Evolutionary conservation across 1,140 invertebrate genomes (phyloP).

Genomic region (Drosophila teissieri): DNA sequence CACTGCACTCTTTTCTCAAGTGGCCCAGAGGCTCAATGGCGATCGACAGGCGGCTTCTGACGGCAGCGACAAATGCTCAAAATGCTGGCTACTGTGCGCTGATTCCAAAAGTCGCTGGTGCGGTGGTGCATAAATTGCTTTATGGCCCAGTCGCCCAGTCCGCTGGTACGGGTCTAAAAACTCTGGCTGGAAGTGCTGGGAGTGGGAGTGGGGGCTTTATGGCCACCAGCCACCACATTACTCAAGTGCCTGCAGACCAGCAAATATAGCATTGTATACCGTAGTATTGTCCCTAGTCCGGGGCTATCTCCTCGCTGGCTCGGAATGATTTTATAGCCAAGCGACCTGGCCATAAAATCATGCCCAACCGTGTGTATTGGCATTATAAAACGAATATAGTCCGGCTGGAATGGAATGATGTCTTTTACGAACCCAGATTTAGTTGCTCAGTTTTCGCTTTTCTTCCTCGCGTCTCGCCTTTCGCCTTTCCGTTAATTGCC

Average conservation of each 20-base stretch:
- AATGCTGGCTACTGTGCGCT: conserved; percentile 67
- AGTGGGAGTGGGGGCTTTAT: conserved; percentile 66
- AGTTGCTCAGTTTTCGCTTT: conserved; percentile 56
- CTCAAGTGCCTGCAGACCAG: conserved; percentile 69
- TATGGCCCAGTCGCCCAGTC: conserved; percentile 55
- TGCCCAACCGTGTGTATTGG: conserved; percentile 66
- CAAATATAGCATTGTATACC: not conserved
- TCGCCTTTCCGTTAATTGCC: conserved; percentile 74
- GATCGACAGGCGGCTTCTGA: conserved; percentile 35
- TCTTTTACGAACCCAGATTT: conserved; percentile 61
- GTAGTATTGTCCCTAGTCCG: conserved; percentile 22
- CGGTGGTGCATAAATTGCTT: conserved; percentile 76
- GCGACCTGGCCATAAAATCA: conserved; percentile 70
- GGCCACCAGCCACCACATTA: conserved; percentile 57
- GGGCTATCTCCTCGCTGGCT: conserved; percentile 28
- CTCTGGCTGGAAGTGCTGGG: conserved; percentile 34
- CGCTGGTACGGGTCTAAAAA: conserved; percentile 20
- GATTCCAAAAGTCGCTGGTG: conserved; percentile 73
- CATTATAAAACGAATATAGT: conserved; percentile 72
- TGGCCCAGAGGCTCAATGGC: conserved; percentile 29
- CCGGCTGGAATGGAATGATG: conserved; percentile 14
- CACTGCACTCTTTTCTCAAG: conserved; percentile 74
- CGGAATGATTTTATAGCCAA: conserved; percentile 70
- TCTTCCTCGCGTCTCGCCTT: conserved; percentile 52
- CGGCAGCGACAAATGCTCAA: conserved; percentile 24